phyloP scores from a whole-genome alignment of 2,113 vertebrate species.

The Callorhinus ursinus region DNA sequence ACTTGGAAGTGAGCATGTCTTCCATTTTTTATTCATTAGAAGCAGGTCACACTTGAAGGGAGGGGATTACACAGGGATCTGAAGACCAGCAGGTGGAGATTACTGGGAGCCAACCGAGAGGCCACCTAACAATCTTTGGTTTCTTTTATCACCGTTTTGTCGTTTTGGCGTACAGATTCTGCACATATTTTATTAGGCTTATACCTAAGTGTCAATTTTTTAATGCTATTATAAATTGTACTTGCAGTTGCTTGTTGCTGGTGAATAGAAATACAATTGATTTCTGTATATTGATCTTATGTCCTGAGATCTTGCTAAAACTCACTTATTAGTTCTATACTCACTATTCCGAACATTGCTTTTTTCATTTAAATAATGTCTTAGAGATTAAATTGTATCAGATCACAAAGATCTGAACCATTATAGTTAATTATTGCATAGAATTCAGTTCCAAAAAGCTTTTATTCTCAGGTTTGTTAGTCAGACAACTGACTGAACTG shows the following conservation, averaged over 20 bases:
- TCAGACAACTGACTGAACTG: neutral
- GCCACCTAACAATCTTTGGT: neutral
- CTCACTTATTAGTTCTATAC: conserved; percentile 1
- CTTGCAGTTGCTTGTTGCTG: neutral
- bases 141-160: conserved; percentile 25
- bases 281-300: neutral
- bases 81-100: neutral
- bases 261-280: neutral
- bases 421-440: neutral
- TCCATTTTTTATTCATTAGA: neutral
- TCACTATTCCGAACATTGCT: neutral
- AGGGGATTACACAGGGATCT: neutral
- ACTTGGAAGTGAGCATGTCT: neutral
- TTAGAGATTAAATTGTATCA: neutral
- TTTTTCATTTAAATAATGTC: conserved; percentile 40
- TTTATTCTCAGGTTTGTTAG: neutral
- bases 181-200: neutral
- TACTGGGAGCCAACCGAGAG: neutral
- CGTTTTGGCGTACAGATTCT: neutral
- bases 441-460: neutral
- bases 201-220: neutral
- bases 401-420: neutral
- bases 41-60: neutral
- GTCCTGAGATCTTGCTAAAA: neutral
- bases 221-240: neutral